These are phyloP conservation scores for Meiosimyza decipiens DNA, from an alignment of 2,888 invertebrate genomes.

Conservation along the genomic window DNA sequence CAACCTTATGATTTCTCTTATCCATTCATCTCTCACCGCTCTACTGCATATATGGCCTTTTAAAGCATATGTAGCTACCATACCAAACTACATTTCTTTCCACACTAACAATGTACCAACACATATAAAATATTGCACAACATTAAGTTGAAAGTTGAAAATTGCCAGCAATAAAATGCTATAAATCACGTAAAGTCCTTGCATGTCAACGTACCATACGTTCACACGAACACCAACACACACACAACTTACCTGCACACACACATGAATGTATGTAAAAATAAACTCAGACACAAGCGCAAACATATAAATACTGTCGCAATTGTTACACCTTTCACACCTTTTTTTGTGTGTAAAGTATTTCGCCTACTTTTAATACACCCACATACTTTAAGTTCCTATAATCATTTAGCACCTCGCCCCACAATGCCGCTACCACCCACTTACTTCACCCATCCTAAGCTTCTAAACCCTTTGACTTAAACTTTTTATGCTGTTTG, in stretches of 20 bases:
- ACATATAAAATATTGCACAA: constrained; percentile 49
- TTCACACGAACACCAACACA: constrained; percentile 8
- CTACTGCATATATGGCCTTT: no score
- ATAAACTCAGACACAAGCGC: background rate
- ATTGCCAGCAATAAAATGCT: constrained; percentile 52
- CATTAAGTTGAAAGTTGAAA: constrained; percentile 50
- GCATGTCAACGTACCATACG: constrained; percentile 45
- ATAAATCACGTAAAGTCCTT: constrained; percentile 50
- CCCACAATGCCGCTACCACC: constrained; percentile 9
- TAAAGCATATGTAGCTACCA: background rate
- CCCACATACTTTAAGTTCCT: background rate
- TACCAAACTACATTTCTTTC: background rate
- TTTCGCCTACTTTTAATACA: background rate
- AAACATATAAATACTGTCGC: constrained; percentile 18
- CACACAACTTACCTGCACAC: background rate
- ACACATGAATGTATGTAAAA: constrained; percentile 15
- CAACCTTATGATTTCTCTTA: no score
- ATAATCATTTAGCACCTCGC: background rate
- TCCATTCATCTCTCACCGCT: no score
- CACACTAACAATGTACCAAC: constrained; percentile 35
- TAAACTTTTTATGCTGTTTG: constrained; percentile 21
- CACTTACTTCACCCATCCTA: constrained; percentile 12
- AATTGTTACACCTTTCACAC: constrained; percentile 29
- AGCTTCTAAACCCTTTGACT: constrained; percentile 39
- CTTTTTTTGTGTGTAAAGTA: background rate